Conservation (phyloP, 1,140 invertebrate genomes). For the Cydia amplana region DNA sequence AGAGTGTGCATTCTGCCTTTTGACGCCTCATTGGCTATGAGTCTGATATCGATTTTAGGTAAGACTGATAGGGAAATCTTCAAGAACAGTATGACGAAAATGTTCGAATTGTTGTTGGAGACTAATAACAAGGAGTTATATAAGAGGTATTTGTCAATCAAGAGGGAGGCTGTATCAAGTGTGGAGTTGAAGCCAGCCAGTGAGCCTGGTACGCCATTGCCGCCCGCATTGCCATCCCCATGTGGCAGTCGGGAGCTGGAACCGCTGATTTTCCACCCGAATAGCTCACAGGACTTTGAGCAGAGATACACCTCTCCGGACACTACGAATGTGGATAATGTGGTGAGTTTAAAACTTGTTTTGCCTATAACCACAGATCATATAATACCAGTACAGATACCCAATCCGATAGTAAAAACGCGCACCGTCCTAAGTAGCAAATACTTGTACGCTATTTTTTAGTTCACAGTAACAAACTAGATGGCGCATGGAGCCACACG, state of each 20-base stretch:
- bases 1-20: slow-evolving; percentile 61
- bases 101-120: slow-evolving; percentile 51
- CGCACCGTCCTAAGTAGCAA: too few relatives aligned
- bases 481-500: too few relatives aligned
- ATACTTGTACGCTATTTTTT: too few relatives aligned
- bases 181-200: neutral
- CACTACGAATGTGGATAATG: slow-evolving; percentile 54
- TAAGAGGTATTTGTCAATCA: slow-evolving; percentile 43
- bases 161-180: slow-evolving; percentile 30
- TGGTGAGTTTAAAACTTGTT: slow-evolving; percentile 48
- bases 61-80: slow-evolving; percentile 53
- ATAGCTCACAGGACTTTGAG: slow-evolving; percentile 37
- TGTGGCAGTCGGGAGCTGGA: slow-evolving; percentile 30
- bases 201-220: neutral
- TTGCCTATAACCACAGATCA: too few relatives aligned
- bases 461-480: too few relatives aligned
- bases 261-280: slow-evolving; percentile 1
- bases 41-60: slow-evolving; percentile 55
- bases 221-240: neutral
- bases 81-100: slow-evolving; percentile 47
- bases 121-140: slow-evolving; percentile 42
- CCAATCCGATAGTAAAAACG: too few relatives aligned
- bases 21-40: slow-evolving; percentile 45
- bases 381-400: too few relatives aligned
- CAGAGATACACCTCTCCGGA: slow-evolving; percentile 57